These are phyloP conservation scores for Clarias batrachus DNA, from an alignment of 2,113 vertebrate genomes.

Conservation along the genomic window DNA sequence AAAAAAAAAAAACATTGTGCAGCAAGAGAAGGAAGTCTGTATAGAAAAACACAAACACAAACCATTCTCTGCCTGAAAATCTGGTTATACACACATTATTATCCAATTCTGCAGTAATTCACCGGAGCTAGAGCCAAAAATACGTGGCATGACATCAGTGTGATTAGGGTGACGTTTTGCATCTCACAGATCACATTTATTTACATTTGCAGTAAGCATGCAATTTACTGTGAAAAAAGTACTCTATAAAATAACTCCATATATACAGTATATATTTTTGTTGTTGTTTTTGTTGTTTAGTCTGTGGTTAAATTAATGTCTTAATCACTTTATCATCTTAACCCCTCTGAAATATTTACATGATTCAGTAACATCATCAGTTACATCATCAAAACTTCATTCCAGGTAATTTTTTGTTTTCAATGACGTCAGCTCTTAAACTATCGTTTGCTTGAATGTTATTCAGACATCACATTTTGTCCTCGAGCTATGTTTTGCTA, in stretches of 20 bases:
- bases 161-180: background rate
- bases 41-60: background rate
- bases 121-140: background rate
- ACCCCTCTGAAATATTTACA: background rate
- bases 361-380: background rate
- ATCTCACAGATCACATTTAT: background rate
- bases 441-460: background rate
- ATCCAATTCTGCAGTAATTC: background rate
- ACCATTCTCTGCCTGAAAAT: background rate
- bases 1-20: slow-evolving; percentile 20
- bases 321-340: background rate
- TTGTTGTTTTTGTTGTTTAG: background rate
- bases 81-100: background rate
- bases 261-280: too few species aligned
- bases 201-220: background rate
- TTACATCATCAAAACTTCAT: background rate
- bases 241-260: too few species aligned
- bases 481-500: too few species aligned
- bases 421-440: background rate
- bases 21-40: slow-evolving; percentile 8
- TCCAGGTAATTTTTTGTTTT: background rate
- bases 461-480: background rate
- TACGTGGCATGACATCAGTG: background rate
- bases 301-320: background rate
- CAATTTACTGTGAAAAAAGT: background rate